Conservation (phyloP, 2,797 vertebrate species). For the Muraenolepis orangiensis region DNA sequence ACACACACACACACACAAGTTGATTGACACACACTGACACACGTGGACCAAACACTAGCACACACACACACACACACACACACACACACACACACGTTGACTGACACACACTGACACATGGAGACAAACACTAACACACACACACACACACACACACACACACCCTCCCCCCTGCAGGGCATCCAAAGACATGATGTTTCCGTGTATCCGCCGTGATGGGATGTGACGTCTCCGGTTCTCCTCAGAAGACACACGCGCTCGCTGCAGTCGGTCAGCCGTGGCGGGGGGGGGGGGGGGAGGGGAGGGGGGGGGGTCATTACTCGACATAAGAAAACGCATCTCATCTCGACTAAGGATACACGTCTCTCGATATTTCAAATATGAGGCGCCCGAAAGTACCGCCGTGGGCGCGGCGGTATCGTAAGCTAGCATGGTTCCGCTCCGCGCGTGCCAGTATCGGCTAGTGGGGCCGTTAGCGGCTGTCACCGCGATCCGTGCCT, state of each 20-base stretch:
- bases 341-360: constrained; percentile 30
- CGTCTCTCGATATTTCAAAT: constrained; percentile 13
- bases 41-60: constrained; percentile 29
- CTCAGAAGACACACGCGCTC: constrained; percentile 10
- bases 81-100: constrained; percentile 30
- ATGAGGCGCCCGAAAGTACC: background rate
- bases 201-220: constrained; percentile 22
- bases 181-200: background rate
- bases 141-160: background rate
- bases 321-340: constrained; percentile 27
- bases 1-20: too few species aligned
- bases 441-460: too few species aligned
- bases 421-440: too few species aligned
- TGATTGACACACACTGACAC: too few species aligned
- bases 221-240: constrained; percentile 19
- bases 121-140: constrained; percentile 7
- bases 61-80: constrained; percentile 24
- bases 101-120: constrained; percentile 44
- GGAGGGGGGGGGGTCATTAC: background rate
- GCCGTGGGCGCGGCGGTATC: too few species aligned
- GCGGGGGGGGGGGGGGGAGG: too few species aligned
- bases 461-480: too few species aligned
- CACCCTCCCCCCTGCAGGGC: background rate
- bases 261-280: constrained; percentile 11
- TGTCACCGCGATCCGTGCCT: too few species aligned